Base-by-base conservation (phyloP, 2,888 invertebrate species). In the Parnassius apollo region DNA sequence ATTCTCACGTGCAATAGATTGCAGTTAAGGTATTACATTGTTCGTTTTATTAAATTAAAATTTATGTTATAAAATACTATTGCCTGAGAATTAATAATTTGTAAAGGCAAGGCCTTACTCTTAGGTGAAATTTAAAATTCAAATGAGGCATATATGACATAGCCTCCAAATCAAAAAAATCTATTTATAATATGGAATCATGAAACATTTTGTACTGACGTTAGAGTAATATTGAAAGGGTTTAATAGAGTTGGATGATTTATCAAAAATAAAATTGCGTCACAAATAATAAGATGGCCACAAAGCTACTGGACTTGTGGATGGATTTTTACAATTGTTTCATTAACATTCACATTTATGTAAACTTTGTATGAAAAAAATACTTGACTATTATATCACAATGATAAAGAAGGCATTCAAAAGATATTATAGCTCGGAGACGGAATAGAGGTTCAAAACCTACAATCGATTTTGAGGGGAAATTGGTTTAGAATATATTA, bases 31-130 rank as follows among this genome's bases (percentile, higher is more conserved):
- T 53, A 35, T 52, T 25, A 10, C 13, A 18, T 59, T 58, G 9
- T 12, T 45, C 44, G 13, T 58, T 59, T 59, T 44, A 35, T 35
- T 35, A 35, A 35, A 35, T 35, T 61, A 56, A 9, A 12, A 42
- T 25, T 4, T 56, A 56, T 25, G 25, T 61, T 54, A 60, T 46
- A 44, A 35, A 35, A 35, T 35, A 50, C 11, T 25, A 55, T 44
- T 56, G n/a, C 51, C 45, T 35, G 35, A 13, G 22, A 58, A 58
- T 48, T 42, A 52, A 59, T 55, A 42, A 45, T 22, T 50, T 50
- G 44, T 56, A n/a, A 61, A 55, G 49, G 22, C 25, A 18, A 48
- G 25, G 11, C 22, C 11, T 48, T 57, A 2, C 11, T 49, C 13
- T 2, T 49, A 49, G 4, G 13, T 18, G 13, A 49, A 49, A 49